Evolutionary conservation across 2,888 invertebrate species (phyloP), one percentile per base, ranked within the genome.

Genomic region (Parnassius apollo): DNA sequence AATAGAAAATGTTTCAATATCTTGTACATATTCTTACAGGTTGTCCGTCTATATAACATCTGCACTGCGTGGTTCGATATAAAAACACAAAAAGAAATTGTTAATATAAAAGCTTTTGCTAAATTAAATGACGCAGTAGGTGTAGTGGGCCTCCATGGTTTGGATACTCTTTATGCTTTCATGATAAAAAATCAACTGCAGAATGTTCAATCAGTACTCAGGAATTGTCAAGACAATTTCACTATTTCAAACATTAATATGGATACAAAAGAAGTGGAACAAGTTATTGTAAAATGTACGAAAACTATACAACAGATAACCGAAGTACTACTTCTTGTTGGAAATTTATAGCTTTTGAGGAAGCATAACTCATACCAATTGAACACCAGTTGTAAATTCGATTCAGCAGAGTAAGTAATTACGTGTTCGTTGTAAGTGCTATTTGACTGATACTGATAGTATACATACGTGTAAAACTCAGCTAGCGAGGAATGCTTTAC

Each of bases 31-130:
- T 10, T 12, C 9, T 84, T 85, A 42, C 85, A 97, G 97, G 79
- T 88, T 91, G 9, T 96, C 97, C 3, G 93, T 96, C 46, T 99
- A 97, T 78, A 92, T 98, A 56, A 96, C 71, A 94, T 96, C 69
- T 95, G 96, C 70, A 94, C 96, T 58, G 94, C 96, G 0, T 99
- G 99, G 99, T 98, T 95, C 81, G 98, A 99, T 75, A 88, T 94
- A n/a, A 97, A 96, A 88, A 94, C 94, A 0, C 96, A 96, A 77
- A 93, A 93, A 70, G 96, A 97, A 85, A 88, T 97, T 3, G 92
- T 98, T 46, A 96, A 96, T 80, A 94, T 95, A 65, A 95, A 96
- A 83, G 94, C 96, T 13, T 97, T 98, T 82, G 93, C 94, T 9
- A 94, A 95, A 81, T 93, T 98, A 65, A 94, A 96, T 73, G 95